These are phyloP conservation scores for Geotrypetes seraphini DNA, from an alignment of 2,797 vertebrate species.

Conservation along the genomic window DNA sequence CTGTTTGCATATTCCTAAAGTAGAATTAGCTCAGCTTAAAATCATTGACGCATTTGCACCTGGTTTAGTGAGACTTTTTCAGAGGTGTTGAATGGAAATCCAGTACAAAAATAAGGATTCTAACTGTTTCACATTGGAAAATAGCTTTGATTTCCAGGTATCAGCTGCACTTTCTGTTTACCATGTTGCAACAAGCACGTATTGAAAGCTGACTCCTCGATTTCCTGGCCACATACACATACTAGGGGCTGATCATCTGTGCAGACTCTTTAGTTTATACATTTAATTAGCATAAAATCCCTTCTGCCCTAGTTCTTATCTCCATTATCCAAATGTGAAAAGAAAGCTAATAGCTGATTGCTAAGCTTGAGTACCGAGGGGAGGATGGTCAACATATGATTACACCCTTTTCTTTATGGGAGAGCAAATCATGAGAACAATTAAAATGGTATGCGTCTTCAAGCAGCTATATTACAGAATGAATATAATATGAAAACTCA, in stretches of 20 bases:
- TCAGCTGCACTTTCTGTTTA: no score
- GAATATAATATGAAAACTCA: conserved; percentile 4
- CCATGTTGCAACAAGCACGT: background rate
- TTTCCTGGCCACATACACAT: conserved; percentile 5
- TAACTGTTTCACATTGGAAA: no score
- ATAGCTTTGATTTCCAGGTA: no score
- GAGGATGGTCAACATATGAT: background rate
- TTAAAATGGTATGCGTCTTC: background rate
- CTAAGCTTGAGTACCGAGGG: conserved; percentile 12
- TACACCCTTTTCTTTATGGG: conserved; percentile 1
- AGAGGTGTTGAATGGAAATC: no score
- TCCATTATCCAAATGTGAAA: conserved; percentile 4
- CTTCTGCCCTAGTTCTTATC: conserved; percentile 3
- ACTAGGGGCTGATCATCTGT: conserved; percentile 2
- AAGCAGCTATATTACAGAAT: background rate
- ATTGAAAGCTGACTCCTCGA: background rate
- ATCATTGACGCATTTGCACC: no score
- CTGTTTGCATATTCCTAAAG: no score
- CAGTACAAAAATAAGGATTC: no score
- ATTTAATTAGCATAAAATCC: conserved; percentile 17
- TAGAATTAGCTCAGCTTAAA: no score
- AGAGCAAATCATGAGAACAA: background rate
- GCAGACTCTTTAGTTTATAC: conserved; percentile 2
- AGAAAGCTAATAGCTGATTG: conserved; percentile 6
- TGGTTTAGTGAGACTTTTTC: no score